These are phyloP conservation scores for Agrotis ipsilon DNA, from an alignment of 2,888 invertebrate species.

Conservation along the genomic window DNA sequence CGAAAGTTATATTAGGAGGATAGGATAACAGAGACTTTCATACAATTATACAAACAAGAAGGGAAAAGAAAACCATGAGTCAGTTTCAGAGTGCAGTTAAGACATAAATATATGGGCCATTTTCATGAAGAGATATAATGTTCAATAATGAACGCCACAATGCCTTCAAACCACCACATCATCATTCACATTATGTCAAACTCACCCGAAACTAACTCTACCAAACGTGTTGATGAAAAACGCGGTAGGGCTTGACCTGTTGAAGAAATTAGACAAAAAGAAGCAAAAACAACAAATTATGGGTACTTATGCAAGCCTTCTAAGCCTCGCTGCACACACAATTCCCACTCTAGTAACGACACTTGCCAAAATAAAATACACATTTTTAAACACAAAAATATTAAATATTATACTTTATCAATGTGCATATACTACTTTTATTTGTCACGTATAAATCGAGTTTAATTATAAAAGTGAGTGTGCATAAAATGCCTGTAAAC, in stretches of 20 bases:
- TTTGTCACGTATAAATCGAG: conserved; percentile 68
- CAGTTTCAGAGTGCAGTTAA: conserved; percentile 90
- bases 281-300: conserved; percentile 85
- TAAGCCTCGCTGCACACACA: conserved; percentile 81
- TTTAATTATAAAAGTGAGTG: conserved; percentile 1
- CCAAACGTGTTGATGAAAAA: conserved; percentile 94
- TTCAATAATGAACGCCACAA: conserved; percentile 88
- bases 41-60: conserved; percentile 60
- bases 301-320: conserved; percentile 83
- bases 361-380: conserved; percentile 67
- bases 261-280: conserved; percentile 92
- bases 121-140: conserved; percentile 83
- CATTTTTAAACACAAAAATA: conserved; percentile 70
- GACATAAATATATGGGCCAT: conserved; percentile 83
- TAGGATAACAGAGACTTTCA: conserved; percentile 49
- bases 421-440: conserved; percentile 66
- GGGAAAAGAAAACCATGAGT: conserved; percentile 79
- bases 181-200: conserved; percentile 90
- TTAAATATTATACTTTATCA: conserved; percentile 51
- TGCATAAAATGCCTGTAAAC: conserved; percentile 9
- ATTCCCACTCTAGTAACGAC: conserved; percentile 78
- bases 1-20: conserved; percentile 45
- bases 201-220: conserved; percentile 94
- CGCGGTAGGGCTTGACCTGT: conserved; percentile 93
- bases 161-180: conserved; percentile 89